These are phyloP conservation scores for Mamestra brassicae DNA, from an alignment of 2,888 invertebrate genomes.

Conservation along the genomic window DNA sequence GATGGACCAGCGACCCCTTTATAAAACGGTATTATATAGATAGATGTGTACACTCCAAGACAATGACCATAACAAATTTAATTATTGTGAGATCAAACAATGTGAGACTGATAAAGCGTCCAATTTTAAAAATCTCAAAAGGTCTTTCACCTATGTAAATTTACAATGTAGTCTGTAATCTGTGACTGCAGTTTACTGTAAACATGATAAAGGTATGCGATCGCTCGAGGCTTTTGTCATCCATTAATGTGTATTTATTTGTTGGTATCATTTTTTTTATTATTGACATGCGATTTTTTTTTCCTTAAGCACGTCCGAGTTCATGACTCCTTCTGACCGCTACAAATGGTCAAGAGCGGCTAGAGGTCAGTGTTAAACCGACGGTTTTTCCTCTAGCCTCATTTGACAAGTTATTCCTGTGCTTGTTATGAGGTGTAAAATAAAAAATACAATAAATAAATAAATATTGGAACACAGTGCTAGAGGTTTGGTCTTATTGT, in stretches of 20 bases:
- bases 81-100: not conserved
- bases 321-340: no score
- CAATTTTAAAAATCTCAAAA: not conserved
- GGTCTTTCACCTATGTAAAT: not conserved
- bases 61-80: not conserved
- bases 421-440: no score
- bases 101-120: not conserved
- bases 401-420: no score
- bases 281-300: not conserved
- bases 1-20: not conserved
- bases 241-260: not conserved
- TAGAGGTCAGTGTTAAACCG: no score
- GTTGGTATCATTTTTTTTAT: not conserved
- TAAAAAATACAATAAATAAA: no score
- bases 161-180: conserved; percentile 1
- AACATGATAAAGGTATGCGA: conserved; percentile 1
- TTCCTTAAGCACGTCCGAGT: not conserved
- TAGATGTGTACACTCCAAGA: not conserved
- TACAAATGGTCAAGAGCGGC: no score
- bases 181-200: not conserved
- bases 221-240: not conserved
- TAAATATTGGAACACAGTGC: not conserved
- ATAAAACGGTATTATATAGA: not conserved
- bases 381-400: no score
- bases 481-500: not conserved